Evolutionary conservation across 2,113 vertebrate genomes (phyloP).

Genomic region (Jaculus jaculus): DNA sequence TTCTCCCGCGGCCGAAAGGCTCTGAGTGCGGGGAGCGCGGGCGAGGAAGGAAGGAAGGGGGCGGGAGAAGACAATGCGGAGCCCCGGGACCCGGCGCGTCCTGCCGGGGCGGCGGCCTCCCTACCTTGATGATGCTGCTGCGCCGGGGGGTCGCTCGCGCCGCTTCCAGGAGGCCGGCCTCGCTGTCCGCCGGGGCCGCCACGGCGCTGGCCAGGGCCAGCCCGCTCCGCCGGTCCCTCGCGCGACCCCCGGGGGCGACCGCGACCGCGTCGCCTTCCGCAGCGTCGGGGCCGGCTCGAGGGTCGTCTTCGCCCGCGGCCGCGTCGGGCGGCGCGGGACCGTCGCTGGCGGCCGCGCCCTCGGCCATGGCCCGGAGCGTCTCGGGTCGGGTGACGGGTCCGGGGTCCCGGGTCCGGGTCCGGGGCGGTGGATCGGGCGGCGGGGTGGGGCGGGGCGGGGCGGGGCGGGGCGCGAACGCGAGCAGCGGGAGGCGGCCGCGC

Average conservation of each 20-base stretch:
- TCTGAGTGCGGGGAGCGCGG: conserved; percentile 57
- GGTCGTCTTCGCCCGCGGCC: conserved; percentile 87
- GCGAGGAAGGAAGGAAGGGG: conserved; percentile 52
- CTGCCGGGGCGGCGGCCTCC: background rate
- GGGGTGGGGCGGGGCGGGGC: conserved; percentile 7
- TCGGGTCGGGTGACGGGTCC: conserved; percentile 3
- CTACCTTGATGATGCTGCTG: conserved; percentile 98
- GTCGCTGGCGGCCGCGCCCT: conserved; percentile 75
- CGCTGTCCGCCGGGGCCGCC: conserved; percentile 82
- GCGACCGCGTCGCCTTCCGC: conserved; percentile 77
- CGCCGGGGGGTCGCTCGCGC: conserved; percentile 91
- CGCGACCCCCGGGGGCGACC: conserved; percentile 78
- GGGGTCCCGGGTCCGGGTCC: background rate
- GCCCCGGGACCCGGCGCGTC: conserved; percentile 1
- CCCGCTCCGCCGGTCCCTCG: conserved; percentile 89
- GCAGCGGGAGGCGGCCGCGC: conserved; percentile 44
- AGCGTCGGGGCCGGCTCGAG: conserved; percentile 83
- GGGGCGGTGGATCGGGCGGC: conserved; percentile 16
- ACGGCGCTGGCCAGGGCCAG: conserved; percentile 81
- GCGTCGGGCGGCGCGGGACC: conserved; percentile 43
- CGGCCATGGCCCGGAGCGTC: conserved; percentile 78
- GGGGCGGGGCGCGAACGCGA: conserved; percentile 19
- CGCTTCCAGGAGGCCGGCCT: conserved; percentile 88
- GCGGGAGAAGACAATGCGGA: conserved; percentile 56
- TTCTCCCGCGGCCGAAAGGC: background rate